These are phyloP conservation scores for Sylvietta virens DNA, from an alignment of 2,113 vertebrate genomes.

Conservation along the genomic window DNA sequence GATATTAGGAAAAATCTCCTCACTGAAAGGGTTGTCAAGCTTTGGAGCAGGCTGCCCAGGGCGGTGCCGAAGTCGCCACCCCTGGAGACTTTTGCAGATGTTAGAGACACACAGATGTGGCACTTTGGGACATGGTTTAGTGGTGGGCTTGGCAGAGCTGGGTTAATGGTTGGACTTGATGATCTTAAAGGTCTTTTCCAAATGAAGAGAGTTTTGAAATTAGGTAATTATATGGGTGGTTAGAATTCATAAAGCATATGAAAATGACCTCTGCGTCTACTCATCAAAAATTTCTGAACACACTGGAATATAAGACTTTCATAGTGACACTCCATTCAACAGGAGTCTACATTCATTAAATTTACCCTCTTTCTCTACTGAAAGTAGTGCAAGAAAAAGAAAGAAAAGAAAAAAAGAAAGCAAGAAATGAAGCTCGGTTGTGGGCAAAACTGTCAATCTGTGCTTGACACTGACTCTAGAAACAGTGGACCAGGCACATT, in stretches of 20 bases:
- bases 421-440: not conserved
- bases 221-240: not conserved
- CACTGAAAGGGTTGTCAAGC: not conserved
- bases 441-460: not conserved
- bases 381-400: not conserved
- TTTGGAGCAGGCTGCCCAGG: not conserved
- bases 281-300: not conserved
- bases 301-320: not conserved
- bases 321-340: not conserved
- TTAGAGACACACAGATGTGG: not conserved
- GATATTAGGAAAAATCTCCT: not conserved
- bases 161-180: not conserved
- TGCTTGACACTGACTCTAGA: not conserved
- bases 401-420: not conserved
- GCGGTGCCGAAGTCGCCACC: not conserved
- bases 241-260: slow-evolving; percentile 8
- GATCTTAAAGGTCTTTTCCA: not conserved
- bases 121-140: not conserved
- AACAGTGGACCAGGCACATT: not conserved
- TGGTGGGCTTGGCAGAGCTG: not conserved
- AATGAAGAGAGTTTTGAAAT: not conserved
- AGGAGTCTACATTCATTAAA: not conserved
- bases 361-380: not conserved
- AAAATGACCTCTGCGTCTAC: slow-evolving; percentile 11
- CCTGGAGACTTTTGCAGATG: not conserved